Percentiles rank a stretch among this genome's conserved stretches.
Conservation (phyloP, 1,140 invertebrate species). For the Caenorhabditis inopinata region DNA sequence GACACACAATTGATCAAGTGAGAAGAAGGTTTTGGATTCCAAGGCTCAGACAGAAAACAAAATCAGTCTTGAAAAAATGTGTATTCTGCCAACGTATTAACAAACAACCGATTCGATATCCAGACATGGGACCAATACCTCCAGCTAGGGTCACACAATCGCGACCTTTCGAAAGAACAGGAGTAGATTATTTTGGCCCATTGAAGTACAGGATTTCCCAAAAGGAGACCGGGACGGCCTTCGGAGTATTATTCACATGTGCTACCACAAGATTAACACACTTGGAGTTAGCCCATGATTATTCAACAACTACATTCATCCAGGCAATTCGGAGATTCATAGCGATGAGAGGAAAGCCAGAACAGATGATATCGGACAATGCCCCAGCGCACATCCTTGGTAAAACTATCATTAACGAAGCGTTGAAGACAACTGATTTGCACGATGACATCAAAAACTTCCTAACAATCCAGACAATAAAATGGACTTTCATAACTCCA, state of each 20-base stretch:
- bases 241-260: conserved; percentile 1
- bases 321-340: neutral
- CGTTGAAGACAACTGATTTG: too few relatives aligned
- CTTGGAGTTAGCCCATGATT: neutral
- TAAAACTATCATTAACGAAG: neutral
- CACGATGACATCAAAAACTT: too few relatives aligned
- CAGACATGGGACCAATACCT: too few relatives aligned
- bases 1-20: too few relatives aligned
- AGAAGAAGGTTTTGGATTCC: too few relatives aligned
- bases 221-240: neutral
- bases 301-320: neutral
- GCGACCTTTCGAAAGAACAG: conserved; percentile 4
- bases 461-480: neutral
- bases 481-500: neutral
- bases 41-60: too few relatives aligned
- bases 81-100: too few relatives aligned
- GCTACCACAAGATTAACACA: neutral
- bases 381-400: neutral
- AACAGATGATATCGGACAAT: neutral
- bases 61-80: too few relatives aligned
- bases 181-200: conserved; percentile 33
- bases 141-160: neutral
- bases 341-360: neutral
- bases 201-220: neutral
- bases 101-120: too few relatives aligned